A percentile compares a stretch with the other conserved stretches of the same genome.
phyloP scores from a whole-genome alignment of 2,113 vertebrate species.

The Antigone vipio region DNA sequence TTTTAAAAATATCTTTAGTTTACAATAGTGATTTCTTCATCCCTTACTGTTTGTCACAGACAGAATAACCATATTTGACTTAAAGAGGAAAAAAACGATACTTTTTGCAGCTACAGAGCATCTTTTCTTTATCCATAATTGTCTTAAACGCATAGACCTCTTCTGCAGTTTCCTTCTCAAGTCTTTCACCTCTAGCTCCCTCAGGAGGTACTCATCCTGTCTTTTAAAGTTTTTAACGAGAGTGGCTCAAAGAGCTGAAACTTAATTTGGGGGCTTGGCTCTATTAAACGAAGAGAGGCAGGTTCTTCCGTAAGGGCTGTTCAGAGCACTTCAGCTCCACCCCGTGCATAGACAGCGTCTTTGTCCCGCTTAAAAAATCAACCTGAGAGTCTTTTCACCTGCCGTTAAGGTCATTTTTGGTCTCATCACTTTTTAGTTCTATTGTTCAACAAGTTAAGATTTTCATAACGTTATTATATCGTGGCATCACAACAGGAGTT shows the following conservation, averaged over 20 bases:
- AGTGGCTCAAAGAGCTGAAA: background rate
- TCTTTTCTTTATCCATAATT: background rate
- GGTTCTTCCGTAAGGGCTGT: background rate
- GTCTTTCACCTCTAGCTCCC: background rate
- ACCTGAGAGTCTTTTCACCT: background rate
- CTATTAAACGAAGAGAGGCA: background rate
- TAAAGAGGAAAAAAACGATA: background rate
- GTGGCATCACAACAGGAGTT: background rate
- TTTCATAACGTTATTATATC: background rate
- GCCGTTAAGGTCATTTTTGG: background rate
- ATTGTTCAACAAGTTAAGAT: background rate
- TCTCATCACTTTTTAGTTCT: background rate
- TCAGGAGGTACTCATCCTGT: background rate
- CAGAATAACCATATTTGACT: background rate
- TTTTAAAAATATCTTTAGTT: background rate
- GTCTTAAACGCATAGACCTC: background rate
- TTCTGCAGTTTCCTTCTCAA: background rate
- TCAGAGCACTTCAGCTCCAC: background rate
- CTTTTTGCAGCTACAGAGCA: background rate
- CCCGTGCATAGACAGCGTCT: fast-evolving
- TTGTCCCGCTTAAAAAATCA: background rate
- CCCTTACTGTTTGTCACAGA: background rate
- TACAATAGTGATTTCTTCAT: background rate
- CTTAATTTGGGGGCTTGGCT: background rate
- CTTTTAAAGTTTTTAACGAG: background rate